Conservation (phyloP, 1,140 invertebrate species). For the Cyclargus thomasi region DNA sequence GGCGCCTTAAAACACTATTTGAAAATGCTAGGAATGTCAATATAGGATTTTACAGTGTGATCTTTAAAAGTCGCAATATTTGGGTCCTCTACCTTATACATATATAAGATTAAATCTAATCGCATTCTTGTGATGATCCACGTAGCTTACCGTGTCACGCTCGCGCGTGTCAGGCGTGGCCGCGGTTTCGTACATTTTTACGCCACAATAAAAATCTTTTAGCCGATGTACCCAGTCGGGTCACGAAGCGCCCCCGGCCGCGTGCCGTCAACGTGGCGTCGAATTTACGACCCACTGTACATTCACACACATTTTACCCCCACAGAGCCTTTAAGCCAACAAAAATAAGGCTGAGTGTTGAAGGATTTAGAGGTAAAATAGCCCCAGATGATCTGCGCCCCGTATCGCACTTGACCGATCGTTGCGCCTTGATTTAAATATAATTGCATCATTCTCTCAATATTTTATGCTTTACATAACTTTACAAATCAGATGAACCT, state of each 20-base stretch:
- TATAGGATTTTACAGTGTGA: no score
- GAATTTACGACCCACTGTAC: slow-evolving; percentile 50
- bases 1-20: no score
- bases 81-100: no score
- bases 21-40: no score
- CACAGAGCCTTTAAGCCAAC: no score
- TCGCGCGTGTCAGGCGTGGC: slow-evolving; percentile 54
- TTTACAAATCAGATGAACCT: background rate
- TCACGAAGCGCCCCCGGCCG: slow-evolving; percentile 60
- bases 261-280: slow-evolving; percentile 46
- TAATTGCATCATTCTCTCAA: slow-evolving; percentile 23
- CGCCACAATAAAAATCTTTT: slow-evolving; percentile 67
- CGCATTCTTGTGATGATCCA: background rate
- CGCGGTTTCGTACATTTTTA: slow-evolving; percentile 62
- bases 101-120: no score
- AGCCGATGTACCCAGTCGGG: slow-evolving; percentile 51
- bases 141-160: slow-evolving; percentile 32
- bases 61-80: no score
- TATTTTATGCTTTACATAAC: slow-evolving; percentile 9
- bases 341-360: no score
- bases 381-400: background rate
- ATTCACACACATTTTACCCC: no score
- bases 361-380: no score
- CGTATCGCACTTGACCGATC: slow-evolving; percentile 38
- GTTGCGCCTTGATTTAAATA: slow-evolving; percentile 39